Evolutionary conservation across 1,140 invertebrate species (phyloP).

Genomic region (Pinna nobilis): DNA sequence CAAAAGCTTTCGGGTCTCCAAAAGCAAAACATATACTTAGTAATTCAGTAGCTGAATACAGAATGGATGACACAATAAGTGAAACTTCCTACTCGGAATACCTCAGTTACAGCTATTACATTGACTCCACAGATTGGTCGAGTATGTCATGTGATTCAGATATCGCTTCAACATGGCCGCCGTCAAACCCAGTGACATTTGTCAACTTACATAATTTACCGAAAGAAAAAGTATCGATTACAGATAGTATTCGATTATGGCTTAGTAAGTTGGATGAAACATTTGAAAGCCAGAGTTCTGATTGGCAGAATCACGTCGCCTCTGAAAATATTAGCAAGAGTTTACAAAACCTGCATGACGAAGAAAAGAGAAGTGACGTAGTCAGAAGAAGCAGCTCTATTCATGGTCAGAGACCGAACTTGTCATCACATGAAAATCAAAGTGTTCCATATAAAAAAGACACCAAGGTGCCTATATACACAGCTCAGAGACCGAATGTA

Average conservation of each 20-base stretch:
- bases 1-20: slow-evolving; percentile 33
- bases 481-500: no score
- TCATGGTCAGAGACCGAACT: neutral
- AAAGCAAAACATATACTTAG: slow-evolving; percentile 37
- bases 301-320: neutral
- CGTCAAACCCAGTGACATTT: slow-evolving; percentile 31
- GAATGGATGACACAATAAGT: neutral
- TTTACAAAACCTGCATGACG: slow-evolving; percentile 10
- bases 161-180: slow-evolving; percentile 35
- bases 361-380: slow-evolving; percentile 1
- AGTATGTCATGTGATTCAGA: slow-evolving; percentile 40
- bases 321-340: slow-evolving; percentile 2
- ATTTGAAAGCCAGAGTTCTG: neutral
- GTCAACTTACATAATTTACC: slow-evolving; percentile 40
- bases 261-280: slow-evolving; percentile 31
- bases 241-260: slow-evolving; percentile 42
- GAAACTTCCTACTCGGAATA: slow-evolving; percentile 32
- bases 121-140: slow-evolving; percentile 39
- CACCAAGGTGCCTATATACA: no score
- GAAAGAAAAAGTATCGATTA: slow-evolving; percentile 27
- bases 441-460: no score
- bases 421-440: no score
- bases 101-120: slow-evolving; percentile 39
- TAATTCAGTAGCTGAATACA: slow-evolving; percentile 37
- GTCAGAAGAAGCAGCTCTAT: slow-evolving; percentile 2